Percentiles rank a stretch among this genome's conserved stretches.
Conservation (phyloP, 2,888 invertebrate species). For the Rugalucina vietnamica region DNA sequence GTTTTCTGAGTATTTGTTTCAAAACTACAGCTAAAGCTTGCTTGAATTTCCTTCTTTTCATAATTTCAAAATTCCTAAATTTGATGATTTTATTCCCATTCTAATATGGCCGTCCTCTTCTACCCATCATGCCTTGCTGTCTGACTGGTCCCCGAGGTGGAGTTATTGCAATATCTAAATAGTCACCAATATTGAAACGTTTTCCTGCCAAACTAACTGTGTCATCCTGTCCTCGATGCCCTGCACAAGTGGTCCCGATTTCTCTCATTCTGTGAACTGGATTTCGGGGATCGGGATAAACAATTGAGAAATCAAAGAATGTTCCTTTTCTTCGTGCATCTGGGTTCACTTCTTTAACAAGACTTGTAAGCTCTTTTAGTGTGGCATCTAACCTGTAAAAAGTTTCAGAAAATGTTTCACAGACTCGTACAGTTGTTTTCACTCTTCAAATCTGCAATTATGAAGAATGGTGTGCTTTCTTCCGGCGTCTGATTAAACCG, state of each 20-base stretch:
- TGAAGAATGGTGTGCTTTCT: too few species aligned
- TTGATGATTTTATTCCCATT: too few species aligned
- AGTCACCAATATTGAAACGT: constrained; percentile 97
- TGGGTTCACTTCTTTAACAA: constrained; percentile 99
- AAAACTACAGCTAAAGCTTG: too few species aligned
- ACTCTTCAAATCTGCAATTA: too few species aligned
- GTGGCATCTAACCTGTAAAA: constrained; percentile 91
- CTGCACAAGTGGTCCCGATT: constrained; percentile 96
- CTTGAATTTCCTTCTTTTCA: too few species aligned
- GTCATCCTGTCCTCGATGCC: constrained; percentile 96
- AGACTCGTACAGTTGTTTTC: too few species aligned
- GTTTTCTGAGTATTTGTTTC: too few species aligned
- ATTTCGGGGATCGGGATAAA: constrained; percentile 83
- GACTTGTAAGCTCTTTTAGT: constrained; percentile 96
- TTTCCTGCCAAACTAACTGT: constrained; percentile 91
- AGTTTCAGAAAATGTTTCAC: too few species aligned
- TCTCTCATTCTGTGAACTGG: constrained; percentile 90
- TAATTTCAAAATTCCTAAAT: too few species aligned
- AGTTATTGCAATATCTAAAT: constrained; percentile 96
- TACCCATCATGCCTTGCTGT: constrained; percentile 61
- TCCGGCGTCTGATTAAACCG: too few species aligned
- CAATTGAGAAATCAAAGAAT: constrained; percentile 97
- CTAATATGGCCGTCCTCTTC: constrained; percentile 64
- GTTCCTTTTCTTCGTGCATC: constrained; percentile 98
- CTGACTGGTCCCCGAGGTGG: constrained; percentile 74